phyloP scores from a whole-genome alignment of 2,113 vertebrate species.

The Leptocoma aspasia region DNA sequence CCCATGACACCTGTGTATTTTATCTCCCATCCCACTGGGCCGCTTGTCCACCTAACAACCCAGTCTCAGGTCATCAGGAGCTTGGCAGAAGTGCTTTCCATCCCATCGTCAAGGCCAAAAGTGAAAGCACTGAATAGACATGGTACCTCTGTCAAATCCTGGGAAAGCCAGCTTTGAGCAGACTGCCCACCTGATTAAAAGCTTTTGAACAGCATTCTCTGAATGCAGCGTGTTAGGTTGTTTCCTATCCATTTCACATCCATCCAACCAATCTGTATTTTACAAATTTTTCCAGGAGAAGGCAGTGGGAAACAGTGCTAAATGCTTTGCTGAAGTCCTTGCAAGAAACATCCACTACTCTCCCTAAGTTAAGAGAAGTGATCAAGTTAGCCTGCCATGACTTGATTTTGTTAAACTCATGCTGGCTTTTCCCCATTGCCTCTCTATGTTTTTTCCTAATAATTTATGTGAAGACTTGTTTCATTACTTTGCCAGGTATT shows the following conservation, averaged over 20 bases:
- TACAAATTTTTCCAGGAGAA: background rate
- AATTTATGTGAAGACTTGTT: background rate
- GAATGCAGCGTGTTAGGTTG: background rate
- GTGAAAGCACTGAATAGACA: background rate
- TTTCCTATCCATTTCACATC: background rate
- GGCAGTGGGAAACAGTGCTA: background rate
- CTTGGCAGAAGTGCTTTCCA: background rate
- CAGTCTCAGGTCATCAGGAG: background rate
- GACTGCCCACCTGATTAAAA: background rate
- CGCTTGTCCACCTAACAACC: accelerated
- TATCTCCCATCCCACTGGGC: accelerated
- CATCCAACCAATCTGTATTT: background rate
- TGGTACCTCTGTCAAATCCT: accelerated
- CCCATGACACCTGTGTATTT: background rate
- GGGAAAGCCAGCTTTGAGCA: background rate
- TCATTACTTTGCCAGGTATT: background rate
- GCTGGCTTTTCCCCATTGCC: background rate
- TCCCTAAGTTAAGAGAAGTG: background rate
- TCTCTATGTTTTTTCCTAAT: background rate
- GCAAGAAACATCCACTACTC: background rate
- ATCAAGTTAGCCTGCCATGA: background rate
- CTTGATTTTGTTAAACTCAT: background rate
- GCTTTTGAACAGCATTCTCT: background rate
- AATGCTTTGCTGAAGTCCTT: background rate
- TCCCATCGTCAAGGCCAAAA: background rate